Evolutionary conservation across 35 echinoderm and acorn worm genomes (phyloP), one percentile per base, ranked within the genome.

Genomic region (Ophioderma brevispina): DNA sequence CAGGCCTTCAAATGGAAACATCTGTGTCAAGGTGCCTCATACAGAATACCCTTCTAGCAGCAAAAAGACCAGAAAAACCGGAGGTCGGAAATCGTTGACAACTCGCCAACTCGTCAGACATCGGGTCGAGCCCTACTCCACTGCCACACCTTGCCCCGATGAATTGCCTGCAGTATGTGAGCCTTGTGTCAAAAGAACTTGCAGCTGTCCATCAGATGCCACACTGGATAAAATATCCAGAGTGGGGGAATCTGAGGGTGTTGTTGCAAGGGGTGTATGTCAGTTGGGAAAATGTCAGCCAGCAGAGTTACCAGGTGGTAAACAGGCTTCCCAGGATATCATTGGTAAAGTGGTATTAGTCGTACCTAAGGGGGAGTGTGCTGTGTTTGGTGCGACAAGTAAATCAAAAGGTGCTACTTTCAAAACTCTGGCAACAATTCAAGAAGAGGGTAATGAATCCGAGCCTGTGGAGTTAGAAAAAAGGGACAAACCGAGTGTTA

Each of bases 371-470:
- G 59, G 59, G 1, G 59, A 70, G 59, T 70, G 59, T 30, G 83
- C 52, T 19, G 52, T 85, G 21, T 85, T 85, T 85, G 46, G 50
- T 33, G 83, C 83, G 34, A 64, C 83, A 11, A 85, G 52, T 70
- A 85, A 85, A 85, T n/a, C 63, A 52, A 37, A 52, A 8, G 43
- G 52, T 34, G 43, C 85, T 21, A 89, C 86, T 18, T 93, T 93
- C n/a, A 84, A 83, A 59, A 93, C 79, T 42, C 77, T 93, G 31
- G 92, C 92, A 31, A 93, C 92, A 10, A 93, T 93, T 3, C 86
- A 84, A 41, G 92, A 93, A 63, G 92, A 93, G 64, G 28, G 41
- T 21, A 34, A 33, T 37, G 92, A 93, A 33, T 6, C 49, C 13
- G 35, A 33, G 31, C 33, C 39, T 13, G 17, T 55, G 8, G 15